Evolutionary conservation across 2,113 vertebrate species (phyloP).

Genomic region (Hemiscyllium ocellatum): DNA sequence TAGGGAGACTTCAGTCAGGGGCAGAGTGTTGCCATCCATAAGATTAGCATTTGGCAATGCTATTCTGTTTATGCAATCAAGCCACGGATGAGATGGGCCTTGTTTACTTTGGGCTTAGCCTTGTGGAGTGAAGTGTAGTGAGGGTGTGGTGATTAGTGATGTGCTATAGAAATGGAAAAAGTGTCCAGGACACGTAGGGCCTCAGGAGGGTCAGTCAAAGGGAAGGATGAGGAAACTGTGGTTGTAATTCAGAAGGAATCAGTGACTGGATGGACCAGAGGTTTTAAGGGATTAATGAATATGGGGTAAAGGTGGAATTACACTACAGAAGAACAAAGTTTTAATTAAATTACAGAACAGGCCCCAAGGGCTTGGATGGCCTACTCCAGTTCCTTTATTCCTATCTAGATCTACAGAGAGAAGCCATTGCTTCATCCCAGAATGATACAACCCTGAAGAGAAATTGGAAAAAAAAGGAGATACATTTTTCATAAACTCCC

Average conservation of each 20-base stretch:
- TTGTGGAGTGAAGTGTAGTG: background rate
- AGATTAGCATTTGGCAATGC: background rate
- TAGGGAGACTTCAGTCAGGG: background rate
- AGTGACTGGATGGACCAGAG: background rate
- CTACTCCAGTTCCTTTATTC: too few species aligned
- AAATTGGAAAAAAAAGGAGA: background rate
- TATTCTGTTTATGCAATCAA: background rate
- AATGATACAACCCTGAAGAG: background rate
- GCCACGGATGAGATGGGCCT: background rate
- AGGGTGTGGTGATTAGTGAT: background rate
- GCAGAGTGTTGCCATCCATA: background rate
- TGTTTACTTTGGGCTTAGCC: background rate
- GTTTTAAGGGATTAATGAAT: too few species aligned
- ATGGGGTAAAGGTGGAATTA: too few species aligned
- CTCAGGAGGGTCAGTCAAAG: background rate
- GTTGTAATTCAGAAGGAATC: background rate
- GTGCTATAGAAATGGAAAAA: background rate
- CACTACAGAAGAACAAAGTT: too few species aligned
- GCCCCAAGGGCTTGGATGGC: too few species aligned
- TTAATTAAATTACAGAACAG: too few species aligned
- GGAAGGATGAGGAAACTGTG: background rate
- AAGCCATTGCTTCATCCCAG: background rate
- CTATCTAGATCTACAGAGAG: too few species aligned
- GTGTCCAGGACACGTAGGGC: background rate
- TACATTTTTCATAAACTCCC: background rate